phyloP scores from a whole-genome alignment of 1,140 invertebrate genomes.

The Cyclargus thomasi region DNA sequence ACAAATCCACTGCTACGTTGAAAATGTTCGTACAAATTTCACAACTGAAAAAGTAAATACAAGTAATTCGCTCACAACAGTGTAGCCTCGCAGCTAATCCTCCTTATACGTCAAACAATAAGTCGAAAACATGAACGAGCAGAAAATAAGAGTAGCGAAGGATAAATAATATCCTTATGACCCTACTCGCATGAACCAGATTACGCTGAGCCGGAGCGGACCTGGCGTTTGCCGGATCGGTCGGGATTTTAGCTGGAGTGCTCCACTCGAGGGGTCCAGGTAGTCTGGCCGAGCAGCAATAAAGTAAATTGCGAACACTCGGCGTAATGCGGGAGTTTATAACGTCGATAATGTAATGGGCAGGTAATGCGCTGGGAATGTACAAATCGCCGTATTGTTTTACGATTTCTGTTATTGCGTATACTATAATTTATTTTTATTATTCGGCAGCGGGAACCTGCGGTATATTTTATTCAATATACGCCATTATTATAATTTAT shows the following conservation, averaged over 20 bases:
- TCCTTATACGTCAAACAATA: background rate
- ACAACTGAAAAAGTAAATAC: background rate
- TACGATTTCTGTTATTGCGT: conserved; percentile 38
- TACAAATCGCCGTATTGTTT: conserved; percentile 61
- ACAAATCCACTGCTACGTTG: background rate
- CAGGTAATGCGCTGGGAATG: conserved; percentile 64
- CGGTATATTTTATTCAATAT: conserved; percentile 6
- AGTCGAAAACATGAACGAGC: conserved; percentile 2
- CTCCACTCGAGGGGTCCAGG: background rate
- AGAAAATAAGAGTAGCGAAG: background rate
- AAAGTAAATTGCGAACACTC: conserved; percentile 69
- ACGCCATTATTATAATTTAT: conserved; percentile 15
- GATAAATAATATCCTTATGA: conserved; percentile 15
- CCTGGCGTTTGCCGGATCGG: background rate
- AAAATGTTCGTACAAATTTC: background rate
- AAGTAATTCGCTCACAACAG: background rate
- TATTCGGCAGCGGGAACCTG: background rate
- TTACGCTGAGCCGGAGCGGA: background rate
- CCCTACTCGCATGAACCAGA: background rate
- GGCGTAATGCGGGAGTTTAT: conserved; percentile 60
- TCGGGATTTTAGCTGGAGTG: background rate
- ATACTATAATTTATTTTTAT: conserved; percentile 27
- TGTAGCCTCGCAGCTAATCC: background rate
- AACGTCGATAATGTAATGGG: conserved; percentile 64
- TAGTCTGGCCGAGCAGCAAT: conserved; percentile 52